A percentile compares a stretch with the other conserved stretches of the same genome.
phyloP scores from a whole-genome alignment of 2,113 vertebrate species.

The Vanacampus margaritifer region DNA sequence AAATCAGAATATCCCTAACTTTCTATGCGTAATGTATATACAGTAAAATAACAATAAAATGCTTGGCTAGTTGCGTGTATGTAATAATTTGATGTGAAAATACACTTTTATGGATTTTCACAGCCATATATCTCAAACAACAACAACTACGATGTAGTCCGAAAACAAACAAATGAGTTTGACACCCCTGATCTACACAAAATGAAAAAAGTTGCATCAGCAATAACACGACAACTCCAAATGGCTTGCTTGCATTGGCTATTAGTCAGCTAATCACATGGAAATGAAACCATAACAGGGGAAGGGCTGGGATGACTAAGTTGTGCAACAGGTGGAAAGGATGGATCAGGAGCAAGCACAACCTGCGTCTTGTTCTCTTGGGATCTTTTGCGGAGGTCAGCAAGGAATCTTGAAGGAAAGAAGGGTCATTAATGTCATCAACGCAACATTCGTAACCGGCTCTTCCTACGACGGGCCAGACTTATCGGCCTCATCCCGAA shows the following conservation, averaged over 20 bases:
- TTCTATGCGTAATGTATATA: neutral
- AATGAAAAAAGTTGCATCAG: constrained; percentile 23
- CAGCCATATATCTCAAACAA: neutral
- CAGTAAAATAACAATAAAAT: too few species aligned
- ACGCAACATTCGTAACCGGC: constrained; percentile 43
- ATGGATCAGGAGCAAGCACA: constrained; percentile 37
- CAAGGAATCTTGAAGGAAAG: constrained; percentile 44
- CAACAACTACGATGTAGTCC: neutral
- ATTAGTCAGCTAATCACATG: constrained; percentile 46
- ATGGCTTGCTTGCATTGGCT: constrained; percentile 53
- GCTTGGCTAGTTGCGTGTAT: too few species aligned
- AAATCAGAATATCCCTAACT: neutral
- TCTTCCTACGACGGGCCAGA: constrained; percentile 11
- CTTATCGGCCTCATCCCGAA: constrained; percentile 24
- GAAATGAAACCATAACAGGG: constrained; percentile 25
- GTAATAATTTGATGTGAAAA: too few species aligned
- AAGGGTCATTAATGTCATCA: constrained; percentile 60
- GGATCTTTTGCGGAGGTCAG: constrained; percentile 45
- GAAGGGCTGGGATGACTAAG: constrained; percentile 22
- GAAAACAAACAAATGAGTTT: neutral
- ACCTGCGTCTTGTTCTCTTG: constrained; percentile 42
- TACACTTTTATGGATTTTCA: neutral
- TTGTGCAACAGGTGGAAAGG: constrained; percentile 42
- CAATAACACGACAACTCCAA: constrained; percentile 46
- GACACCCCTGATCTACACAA: neutral